Evolutionary conservation across 2,113 vertebrate genomes (phyloP), one percentile per base, ranked within the genome.

Genomic region (Thunnus maccoyii): DNA sequence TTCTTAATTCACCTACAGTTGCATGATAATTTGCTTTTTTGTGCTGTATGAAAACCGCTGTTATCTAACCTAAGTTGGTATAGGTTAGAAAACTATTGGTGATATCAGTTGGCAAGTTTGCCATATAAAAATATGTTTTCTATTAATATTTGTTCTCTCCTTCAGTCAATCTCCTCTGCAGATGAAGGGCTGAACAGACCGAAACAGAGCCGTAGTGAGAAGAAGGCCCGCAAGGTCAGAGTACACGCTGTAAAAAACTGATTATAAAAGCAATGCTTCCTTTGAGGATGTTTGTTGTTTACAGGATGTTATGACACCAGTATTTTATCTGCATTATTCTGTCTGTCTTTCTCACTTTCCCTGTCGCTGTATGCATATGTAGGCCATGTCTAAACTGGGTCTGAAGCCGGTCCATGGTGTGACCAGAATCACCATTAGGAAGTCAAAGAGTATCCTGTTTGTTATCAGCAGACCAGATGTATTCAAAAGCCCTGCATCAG

Each of bases 321-420:
- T 2, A 0, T 54, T 77, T 52, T 2, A 20, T 66, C 54, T 50
- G 3, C 47, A 3, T 30, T 55, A 20, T 52, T 64, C 14, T 63
- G 1, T 72, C 1, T n/a, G 22, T 51, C 5, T 77, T 13, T 55
- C 52, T 62, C 1, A 2, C 60, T 62, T 25, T 78, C 13, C 76
- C 47, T 73, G 36, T 65, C 76, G 16, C 72, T 78, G 12, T 73
- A 5, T 78, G 13, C 63, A 61, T n/a, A 10, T 82, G 18, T 32
- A 99, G 98, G 98, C 98, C 10, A 99, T 99, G 98, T 98, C 97
- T 67, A 99, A 99, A 91, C 96, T 99, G 71, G 98, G 98, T 36
- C 83, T 99, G 70, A 93, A 98, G 76, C 97, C 97, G 72, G 96
- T 99, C 76, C 97, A 98, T 0, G 98, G 97, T 0, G 97, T 99